Base-by-base conservation (phyloP, 2,113 vertebrate genomes). In the Eupsittula cactorum region DNA sequence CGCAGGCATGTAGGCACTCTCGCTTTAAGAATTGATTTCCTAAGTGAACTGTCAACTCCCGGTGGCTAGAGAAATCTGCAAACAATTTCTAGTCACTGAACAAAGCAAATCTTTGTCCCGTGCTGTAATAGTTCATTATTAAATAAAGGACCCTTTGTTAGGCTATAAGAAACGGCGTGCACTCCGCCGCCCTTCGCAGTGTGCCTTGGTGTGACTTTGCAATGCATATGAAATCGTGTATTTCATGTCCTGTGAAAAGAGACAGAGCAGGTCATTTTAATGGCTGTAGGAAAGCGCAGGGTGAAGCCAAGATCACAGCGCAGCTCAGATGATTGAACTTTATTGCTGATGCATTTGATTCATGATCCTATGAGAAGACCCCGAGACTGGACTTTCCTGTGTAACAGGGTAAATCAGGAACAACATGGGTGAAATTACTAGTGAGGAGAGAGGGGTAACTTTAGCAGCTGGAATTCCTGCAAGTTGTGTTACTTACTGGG, bases 41-140 rank as follows among this genome's bases (percentile, higher is more conserved):
- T 96, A 84, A 95, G 90, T 82, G 90, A 94, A 81, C 88, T 87
- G 92, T 96, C 95, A 96, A 41, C 42, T 95, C 92, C 86, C 10
- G 0, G 92, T 95, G 93, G 92, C 93, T 94, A 89, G 88, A 94
- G 94, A 96, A 97, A 93, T 96, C 95, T 97, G 96, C 88, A 94
- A 96, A 95, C 93, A 96, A 96, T 96, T 96, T 97, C 86, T 95
- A 88, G 90, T 71, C 65, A 68, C 88, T 52, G 90, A 94, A 97
- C 88, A 95, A 93, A 96, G 96, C 90, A 94, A 84, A 94, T 95
- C 93, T 94, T 95, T 96, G 90, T 96, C 44, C 95, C 82, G 60
- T 81, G 86, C 82, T 93, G 86, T 86, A 95, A 91, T 92, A 91
- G 62, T 47, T 91, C 83, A 69, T 84, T 92, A 90, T 90, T 94